These are phyloP conservation scores for Meta bourneti DNA, from an alignment of 2,888 invertebrate genomes.

Conservation along the genomic window DNA sequence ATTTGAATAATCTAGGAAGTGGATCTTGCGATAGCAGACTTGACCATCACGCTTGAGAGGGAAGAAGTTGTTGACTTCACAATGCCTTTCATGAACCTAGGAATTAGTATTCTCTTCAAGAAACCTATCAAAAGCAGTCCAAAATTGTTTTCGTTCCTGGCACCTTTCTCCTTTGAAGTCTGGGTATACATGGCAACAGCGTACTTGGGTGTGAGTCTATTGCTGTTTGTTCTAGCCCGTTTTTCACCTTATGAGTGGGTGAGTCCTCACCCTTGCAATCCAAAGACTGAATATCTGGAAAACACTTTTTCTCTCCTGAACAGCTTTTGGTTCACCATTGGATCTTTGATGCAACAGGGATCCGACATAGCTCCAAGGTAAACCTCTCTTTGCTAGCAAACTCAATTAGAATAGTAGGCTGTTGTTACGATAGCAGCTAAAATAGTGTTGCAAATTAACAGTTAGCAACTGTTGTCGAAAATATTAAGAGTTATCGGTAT, in stretches of 20 bases:
- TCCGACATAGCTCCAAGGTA: slow-evolving; percentile 76
- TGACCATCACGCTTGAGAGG: slow-evolving; percentile 83
- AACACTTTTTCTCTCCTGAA: slow-evolving; percentile 82
- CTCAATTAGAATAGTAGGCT: too few relatives aligned
- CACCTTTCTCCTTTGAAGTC: slow-evolving; percentile 83
- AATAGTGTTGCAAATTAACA: too few relatives aligned
- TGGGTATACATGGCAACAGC: slow-evolving; percentile 79
- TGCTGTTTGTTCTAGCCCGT: slow-evolving; percentile 88
- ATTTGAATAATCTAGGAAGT: slow-evolving; percentile 79
- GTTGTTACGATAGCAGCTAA: too few relatives aligned
- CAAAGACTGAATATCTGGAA: slow-evolving; percentile 81
- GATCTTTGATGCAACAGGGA: slow-evolving; percentile 81
- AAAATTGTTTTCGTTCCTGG: slow-evolving; percentile 84
- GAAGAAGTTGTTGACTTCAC: slow-evolving; percentile 84
- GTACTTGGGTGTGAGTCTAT: slow-evolving; percentile 78
- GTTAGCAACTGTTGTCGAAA: too few relatives aligned
- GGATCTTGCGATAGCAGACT: slow-evolving; percentile 83
- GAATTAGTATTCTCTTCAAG: slow-evolving; percentile 83
- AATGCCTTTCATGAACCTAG: slow-evolving; percentile 84
- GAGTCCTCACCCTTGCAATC: slow-evolving; percentile 81
- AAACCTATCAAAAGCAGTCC: slow-evolving; percentile 82
- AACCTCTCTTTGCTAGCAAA: background rate
- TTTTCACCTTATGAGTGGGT: slow-evolving; percentile 82
- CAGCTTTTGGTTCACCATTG: slow-evolving; percentile 83
- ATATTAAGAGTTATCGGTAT: too few relatives aligned